These are phyloP conservation scores for Orthosia incerta DNA, from an alignment of 2,888 invertebrate species.

Conservation along the genomic window DNA sequence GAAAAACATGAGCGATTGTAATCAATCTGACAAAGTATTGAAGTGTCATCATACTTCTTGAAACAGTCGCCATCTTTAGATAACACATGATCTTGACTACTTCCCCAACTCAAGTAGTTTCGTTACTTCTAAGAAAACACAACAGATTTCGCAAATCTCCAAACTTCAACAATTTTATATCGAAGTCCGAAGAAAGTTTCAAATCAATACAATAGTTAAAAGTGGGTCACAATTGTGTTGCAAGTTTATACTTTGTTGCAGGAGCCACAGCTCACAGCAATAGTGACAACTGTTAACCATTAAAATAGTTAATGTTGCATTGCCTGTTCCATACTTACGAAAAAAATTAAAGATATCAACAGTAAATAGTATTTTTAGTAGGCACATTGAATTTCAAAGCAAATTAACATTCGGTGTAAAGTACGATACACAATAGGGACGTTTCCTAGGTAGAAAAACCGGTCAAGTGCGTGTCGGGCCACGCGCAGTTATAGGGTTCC, in stretches of 20 bases:
- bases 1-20: not conserved
- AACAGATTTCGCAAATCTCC: constrained; percentile 42
- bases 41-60: not conserved
- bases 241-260: constrained; percentile 11
- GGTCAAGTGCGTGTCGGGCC: too few species aligned
- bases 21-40: not conserved
- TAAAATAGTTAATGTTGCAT: not conserved
- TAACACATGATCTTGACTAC: constrained; percentile 1
- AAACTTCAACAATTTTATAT: constrained; percentile 44
- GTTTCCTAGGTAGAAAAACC: too few species aligned
- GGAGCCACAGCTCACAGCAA: not conserved
- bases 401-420: too few species aligned
- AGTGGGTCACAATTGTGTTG: constrained; percentile 32
- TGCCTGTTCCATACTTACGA: too few species aligned
- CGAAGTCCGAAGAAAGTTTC: constrained; percentile 27
- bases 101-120: constrained; percentile 7
- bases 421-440: too few species aligned
- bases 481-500: too few species aligned
- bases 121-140: constrained; percentile 19
- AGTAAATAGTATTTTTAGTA: too few species aligned
- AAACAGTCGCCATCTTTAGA: not conserved
- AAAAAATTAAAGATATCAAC: too few species aligned
- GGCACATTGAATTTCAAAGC: too few species aligned
- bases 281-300: too few species aligned
- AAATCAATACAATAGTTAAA: constrained; percentile 38